phyloP scores from a whole-genome alignment of 2,797 vertebrate genomes.

The Pipistrellus nathusii region DNA sequence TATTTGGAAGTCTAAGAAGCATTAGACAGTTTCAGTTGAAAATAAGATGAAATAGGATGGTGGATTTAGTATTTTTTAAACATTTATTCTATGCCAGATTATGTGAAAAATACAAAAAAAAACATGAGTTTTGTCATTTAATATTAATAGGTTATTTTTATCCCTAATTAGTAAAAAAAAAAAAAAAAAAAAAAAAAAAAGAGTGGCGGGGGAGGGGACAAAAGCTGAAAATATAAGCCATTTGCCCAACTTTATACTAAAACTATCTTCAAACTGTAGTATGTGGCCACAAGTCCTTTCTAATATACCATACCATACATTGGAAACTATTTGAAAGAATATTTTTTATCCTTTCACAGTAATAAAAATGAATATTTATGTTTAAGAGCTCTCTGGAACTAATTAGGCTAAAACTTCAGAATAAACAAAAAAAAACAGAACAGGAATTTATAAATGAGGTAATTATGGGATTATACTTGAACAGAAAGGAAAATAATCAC shows the following conservation, averaged over 20 bases:
- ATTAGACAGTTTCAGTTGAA: background rate
- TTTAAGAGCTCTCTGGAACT: conserved; percentile 19
- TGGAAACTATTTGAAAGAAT: background rate
- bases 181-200: background rate
- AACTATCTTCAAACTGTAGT: background rate
- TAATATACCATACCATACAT: background rate
- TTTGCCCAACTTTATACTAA: background rate
- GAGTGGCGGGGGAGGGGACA: background rate
- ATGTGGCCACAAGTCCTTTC: background rate
- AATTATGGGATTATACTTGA: background rate
- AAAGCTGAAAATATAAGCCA: conserved; percentile 9
- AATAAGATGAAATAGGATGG: conserved; percentile 17
- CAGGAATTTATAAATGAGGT: conserved; percentile 46
- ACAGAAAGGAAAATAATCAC: conserved; percentile 15
- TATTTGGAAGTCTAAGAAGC: background rate
- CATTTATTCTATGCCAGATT: background rate
- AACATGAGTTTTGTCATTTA: background rate
- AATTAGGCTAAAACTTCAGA: background rate
- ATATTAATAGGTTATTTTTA: conserved; percentile 25
- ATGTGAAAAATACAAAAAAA: background rate
- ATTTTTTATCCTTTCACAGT: background rate
- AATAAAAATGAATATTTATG: background rate
- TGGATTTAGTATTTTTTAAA: background rate
- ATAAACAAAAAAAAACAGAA: background rate
- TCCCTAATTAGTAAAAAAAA: background rate